phyloP scores from a whole-genome alignment of 2,113 vertebrate species.

The Procavia capensis region DNA sequence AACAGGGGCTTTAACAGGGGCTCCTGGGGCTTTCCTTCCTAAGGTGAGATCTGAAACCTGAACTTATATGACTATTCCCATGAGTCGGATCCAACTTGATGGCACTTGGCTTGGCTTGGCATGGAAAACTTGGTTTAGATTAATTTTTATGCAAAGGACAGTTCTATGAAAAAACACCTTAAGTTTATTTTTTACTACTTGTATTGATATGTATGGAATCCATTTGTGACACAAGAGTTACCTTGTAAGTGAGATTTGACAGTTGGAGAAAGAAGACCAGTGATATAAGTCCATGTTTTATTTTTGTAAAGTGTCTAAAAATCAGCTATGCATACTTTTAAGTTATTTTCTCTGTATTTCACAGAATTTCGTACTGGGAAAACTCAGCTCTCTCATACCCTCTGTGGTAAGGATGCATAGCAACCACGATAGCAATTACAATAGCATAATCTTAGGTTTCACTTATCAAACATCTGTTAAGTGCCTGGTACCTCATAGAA shows the following conservation, averaged over 20 bases:
- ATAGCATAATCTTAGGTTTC: not conserved
- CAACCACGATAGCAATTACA: not conserved
- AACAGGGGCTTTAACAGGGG: not conserved
- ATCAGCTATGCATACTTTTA: not conserved
- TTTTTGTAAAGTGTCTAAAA: conserved; percentile 65
- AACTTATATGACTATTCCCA: not conserved
- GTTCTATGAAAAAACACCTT: not conserved
- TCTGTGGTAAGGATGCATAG: conserved; percentile 92
- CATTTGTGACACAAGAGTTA: not conserved
- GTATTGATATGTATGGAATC: conserved; percentile 51
- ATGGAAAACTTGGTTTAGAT: conserved; percentile 50
- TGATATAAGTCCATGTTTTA: conserved; percentile 20
- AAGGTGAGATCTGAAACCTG: not conserved
- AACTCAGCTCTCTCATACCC: conserved; percentile 97
- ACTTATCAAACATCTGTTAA: not conserved
- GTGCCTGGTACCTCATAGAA: conserved; percentile 10
- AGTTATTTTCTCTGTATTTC: conserved; percentile 61
- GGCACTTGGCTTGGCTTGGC: too few species aligned
- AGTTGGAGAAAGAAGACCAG: conserved; percentile 2
- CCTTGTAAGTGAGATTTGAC: conserved; percentile 61
- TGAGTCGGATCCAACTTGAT: too few species aligned
- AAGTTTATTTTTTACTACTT: conserved; percentile 11
- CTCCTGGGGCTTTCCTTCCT: not conserved
- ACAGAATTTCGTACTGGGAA: conserved; percentile 99
- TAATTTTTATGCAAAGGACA: conserved; percentile 45